Conservation (phyloP, 2,113 vertebrate species). For the Bubo blakistoni region DNA sequence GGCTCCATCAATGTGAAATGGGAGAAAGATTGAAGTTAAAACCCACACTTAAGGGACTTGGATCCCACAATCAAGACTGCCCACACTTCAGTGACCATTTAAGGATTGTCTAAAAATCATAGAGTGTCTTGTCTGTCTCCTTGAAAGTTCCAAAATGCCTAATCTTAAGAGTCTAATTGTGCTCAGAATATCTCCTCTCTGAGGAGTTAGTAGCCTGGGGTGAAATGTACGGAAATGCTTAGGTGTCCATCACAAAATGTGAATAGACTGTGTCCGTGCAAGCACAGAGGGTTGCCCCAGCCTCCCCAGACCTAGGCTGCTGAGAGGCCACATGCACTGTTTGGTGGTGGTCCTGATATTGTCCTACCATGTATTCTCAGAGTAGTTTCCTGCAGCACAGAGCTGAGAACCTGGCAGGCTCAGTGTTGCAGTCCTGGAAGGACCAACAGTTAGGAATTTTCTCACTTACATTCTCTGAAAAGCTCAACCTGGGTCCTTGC, state of each 20-base stretch:
- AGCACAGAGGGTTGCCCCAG: not conserved
- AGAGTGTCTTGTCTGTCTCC: not conserved
- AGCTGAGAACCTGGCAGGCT: not conserved
- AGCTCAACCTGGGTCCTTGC: not conserved
- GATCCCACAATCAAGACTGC: not conserved
- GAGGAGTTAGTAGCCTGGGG: not conserved
- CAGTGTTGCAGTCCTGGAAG: not conserved
- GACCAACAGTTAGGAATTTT: not conserved
- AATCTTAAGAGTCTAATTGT: not conserved
- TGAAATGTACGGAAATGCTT: not conserved
- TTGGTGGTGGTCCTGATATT: not conserved
- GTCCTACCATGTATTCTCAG: not conserved
- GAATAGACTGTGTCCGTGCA: not conserved
- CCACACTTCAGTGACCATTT: not conserved
- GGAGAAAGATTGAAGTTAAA: not conserved
- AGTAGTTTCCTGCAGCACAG: not conserved
- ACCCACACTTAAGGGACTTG: not conserved
- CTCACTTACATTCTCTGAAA: not conserved
- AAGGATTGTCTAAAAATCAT: not conserved
- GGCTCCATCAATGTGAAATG: rapidly evolving
- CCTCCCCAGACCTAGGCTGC: not conserved
- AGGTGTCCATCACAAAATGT: not conserved
- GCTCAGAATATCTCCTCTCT: not conserved
- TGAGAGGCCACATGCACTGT: not conserved
- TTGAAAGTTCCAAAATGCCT: not conserved